These are phyloP conservation scores for Cyclargus thomasi DNA, from an alignment of 1,140 invertebrate genomes.

Conservation along the genomic window DNA sequence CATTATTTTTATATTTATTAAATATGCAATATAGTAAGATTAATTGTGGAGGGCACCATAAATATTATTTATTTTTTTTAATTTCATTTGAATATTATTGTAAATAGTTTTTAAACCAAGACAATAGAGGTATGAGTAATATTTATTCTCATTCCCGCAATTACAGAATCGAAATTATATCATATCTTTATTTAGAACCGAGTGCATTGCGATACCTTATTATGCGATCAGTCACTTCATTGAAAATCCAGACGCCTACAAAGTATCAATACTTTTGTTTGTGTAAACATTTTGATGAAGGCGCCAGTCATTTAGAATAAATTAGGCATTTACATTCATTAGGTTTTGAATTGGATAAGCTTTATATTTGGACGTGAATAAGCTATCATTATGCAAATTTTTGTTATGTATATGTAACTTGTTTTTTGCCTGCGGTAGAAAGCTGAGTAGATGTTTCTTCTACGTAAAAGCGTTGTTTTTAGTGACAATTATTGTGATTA, in stretches of 20 bases:
- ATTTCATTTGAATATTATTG: too few species aligned
- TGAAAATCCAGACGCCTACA: not conserved
- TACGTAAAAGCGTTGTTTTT: too few species aligned
- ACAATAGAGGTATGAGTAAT: not conserved
- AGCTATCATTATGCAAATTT: too few species aligned
- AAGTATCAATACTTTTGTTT: not conserved
- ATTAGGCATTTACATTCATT: not conserved
- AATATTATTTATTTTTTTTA: too few species aligned
- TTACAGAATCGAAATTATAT: not conserved
- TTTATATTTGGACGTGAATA: not conserved
- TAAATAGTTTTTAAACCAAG: too few species aligned
- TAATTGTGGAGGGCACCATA: too few species aligned
- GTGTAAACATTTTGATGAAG: not conserved
- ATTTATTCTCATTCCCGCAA: not conserved
- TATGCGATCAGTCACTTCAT: not conserved
- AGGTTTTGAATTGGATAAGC: not conserved
- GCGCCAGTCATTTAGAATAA: not conserved
- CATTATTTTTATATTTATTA: too few species aligned
- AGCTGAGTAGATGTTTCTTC: too few species aligned
- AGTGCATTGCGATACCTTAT: not conserved
- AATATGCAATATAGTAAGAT: too few species aligned
- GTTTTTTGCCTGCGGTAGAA: too few species aligned
- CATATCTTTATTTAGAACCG: not conserved
- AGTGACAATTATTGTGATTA: too few species aligned
- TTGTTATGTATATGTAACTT: too few species aligned